These are phyloP conservation scores for Alcis repandata DNA, from an alignment of 2,888 invertebrate species.

Conservation along the genomic window DNA sequence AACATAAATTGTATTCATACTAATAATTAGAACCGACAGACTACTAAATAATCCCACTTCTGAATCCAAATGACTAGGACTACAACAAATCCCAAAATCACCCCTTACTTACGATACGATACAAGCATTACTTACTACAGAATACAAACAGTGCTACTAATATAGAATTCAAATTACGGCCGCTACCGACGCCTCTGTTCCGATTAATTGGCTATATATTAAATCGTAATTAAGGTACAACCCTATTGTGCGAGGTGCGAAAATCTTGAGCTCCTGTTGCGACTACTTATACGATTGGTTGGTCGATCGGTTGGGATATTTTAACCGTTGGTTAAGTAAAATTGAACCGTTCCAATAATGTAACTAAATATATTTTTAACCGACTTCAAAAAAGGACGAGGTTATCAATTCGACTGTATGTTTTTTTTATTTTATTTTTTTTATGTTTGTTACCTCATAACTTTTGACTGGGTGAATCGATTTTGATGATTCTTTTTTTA, in stretches of 20 bases:
- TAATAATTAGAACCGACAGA: too few species aligned
- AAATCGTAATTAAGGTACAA: constrained; percentile 83
- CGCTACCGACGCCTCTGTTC: constrained; percentile 46
- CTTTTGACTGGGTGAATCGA: too few species aligned
- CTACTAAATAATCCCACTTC: not conserved
- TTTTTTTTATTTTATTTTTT: too few species aligned
- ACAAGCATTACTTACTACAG: constrained; percentile 38
- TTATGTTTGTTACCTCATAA: too few species aligned
- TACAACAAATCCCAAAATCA: constrained; percentile 31
- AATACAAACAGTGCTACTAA: constrained; percentile 44
- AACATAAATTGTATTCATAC: too few species aligned
- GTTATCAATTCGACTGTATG: too few species aligned
- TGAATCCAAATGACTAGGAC: constrained; percentile 9
- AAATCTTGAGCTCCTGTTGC: constrained; percentile 62
- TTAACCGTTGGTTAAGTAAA: constrained; percentile 18
- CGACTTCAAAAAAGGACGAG: too few species aligned
- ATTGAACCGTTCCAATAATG: not conserved
- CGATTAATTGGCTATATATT: constrained; percentile 85
- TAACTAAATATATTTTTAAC: not conserved
- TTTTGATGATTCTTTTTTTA: not conserved
- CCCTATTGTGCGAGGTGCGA: constrained; percentile 73
- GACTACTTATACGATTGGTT: constrained; percentile 58
- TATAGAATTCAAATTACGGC: constrained; percentile 48
- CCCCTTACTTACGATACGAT: constrained; percentile 41
- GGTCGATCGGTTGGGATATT: constrained; percentile 42